Evolutionary conservation across 2,888 invertebrate species (phyloP).

Genomic region (Eulithis prunata): DNA sequence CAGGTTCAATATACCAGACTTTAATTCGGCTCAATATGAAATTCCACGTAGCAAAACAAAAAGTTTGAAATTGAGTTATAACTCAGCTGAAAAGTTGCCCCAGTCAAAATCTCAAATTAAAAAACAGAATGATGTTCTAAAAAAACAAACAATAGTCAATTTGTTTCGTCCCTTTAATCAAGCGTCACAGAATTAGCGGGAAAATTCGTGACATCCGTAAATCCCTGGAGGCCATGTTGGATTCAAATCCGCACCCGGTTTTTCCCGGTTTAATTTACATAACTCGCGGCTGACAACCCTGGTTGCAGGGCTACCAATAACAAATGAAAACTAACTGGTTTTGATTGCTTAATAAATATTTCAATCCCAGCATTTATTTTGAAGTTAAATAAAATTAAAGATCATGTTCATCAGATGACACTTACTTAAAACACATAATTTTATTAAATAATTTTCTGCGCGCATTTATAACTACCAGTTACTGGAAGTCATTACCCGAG

Average conservation of each 20-base stretch:
- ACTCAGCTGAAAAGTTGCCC: slow-evolving; percentile 23
- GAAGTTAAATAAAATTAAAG: not conserved
- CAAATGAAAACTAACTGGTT: slow-evolving; percentile 16
- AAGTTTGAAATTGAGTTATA: slow-evolving; percentile 15
- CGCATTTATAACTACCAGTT: too few relatives aligned
- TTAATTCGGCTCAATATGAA: slow-evolving; percentile 1
- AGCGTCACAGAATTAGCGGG: slow-evolving; percentile 46
- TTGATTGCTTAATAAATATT: slow-evolving; percentile 2
- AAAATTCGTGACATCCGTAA: slow-evolving; percentile 45
- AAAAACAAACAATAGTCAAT: slow-evolving; percentile 44
- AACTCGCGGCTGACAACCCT: slow-evolving; percentile 56
- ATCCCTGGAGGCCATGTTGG: slow-evolving; percentile 45
- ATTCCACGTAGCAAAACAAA: slow-evolving; percentile 6
- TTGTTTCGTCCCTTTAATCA: slow-evolving; percentile 46
- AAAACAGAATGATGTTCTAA: slow-evolving; percentile 38
- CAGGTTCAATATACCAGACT: not conserved
- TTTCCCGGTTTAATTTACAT: slow-evolving; percentile 53
- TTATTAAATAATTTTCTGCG: not conserved
- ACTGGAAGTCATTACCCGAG: not conserved
- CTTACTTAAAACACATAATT: not conserved
- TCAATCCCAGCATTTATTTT: not conserved
- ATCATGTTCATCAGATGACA: too few relatives aligned
- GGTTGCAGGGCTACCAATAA: slow-evolving; percentile 30
- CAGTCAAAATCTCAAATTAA: slow-evolving; percentile 35
- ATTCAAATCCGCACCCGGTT: slow-evolving; percentile 48